Evolutionary conservation across 2,797 vertebrate genomes (phyloP).

Genomic region (Hirundo rustica): DNA sequence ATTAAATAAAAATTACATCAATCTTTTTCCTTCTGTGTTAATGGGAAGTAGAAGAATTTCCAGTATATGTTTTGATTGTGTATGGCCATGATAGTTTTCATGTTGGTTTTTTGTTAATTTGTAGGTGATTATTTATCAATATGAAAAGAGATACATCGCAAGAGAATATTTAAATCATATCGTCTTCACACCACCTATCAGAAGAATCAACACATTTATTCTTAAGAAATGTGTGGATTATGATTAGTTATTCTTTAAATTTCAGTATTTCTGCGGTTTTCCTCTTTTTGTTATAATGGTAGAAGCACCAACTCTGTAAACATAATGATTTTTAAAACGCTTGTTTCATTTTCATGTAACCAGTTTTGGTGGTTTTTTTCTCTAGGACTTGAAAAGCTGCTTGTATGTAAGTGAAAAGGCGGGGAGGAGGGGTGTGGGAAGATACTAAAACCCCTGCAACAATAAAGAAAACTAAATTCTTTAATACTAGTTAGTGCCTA

Average conservation of each 20-base stretch:
- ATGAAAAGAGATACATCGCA: neutral
- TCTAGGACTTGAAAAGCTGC: neutral
- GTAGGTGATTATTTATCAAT: neutral
- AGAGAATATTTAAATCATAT: neutral
- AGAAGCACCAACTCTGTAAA: neutral
- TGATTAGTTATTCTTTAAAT: neutral
- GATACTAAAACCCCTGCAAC: neutral
- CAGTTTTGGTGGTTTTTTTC: neutral
- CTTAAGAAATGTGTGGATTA: neutral
- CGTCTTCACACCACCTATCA: neutral
- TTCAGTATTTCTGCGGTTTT: neutral
- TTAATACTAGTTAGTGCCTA: neutral
- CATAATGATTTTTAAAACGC: neutral
- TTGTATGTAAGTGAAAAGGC: neutral
- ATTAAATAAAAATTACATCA: neutral
- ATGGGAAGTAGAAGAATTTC: neutral
- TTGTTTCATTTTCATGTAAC: neutral
- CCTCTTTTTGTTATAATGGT: neutral
- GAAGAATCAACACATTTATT: neutral
- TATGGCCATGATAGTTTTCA: neutral
- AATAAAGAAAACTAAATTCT: neutral
- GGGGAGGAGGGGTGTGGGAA: rapidly evolving
- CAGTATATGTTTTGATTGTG: neutral
- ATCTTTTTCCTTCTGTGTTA: neutral
- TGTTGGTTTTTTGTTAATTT: neutral